A percentile compares a stretch with the other conserved stretches of the same genome.
Conservation (phyloP, 2,888 invertebrate genomes). For the Margaritifera margaritifera region DNA sequence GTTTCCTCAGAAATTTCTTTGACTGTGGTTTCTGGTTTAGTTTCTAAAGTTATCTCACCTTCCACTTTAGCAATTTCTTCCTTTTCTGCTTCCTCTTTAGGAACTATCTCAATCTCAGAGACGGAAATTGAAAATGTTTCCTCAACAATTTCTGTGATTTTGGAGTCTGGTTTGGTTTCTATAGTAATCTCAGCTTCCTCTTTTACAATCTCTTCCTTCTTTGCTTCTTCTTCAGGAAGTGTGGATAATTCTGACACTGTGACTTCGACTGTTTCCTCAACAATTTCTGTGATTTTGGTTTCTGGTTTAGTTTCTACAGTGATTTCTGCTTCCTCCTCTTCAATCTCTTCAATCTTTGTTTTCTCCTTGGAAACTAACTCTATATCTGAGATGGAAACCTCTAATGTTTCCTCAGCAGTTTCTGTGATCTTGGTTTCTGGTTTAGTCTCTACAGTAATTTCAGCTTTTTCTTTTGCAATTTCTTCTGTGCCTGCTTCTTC, state of each 20-base stretch:
- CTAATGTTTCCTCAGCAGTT: slow-evolving; percentile 1
- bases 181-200: slow-evolving; percentile 2
- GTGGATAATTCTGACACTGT: slow-evolving; percentile 9
- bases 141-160: not conserved
- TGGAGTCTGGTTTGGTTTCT: not conserved
- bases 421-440: slow-evolving; percentile 6
- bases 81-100: slow-evolving; percentile 1
- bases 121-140: not conserved
- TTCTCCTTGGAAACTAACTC: not conserved
- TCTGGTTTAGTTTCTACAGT: not conserved
- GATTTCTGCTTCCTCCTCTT: not conserved
- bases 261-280: slow-evolving; percentile 2
- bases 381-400: slow-evolving; percentile 5
- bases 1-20: slow-evolving; percentile 18
- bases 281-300: slow-evolving; percentile 3
- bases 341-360: slow-evolving; percentile 2
- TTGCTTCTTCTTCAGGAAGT: slow-evolving; percentile 12
- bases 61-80: slow-evolving; percentile 2
- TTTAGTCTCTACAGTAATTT: slow-evolving; percentile 8
- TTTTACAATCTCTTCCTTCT: slow-evolving; percentile 6
- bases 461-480: slow-evolving; percentile 6
- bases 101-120: not conserved
- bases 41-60: slow-evolving; percentile 3
- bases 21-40: slow-evolving; percentile 4
- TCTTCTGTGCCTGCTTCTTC: slow-evolving; percentile 6